Percentiles rank a stretch among this genome's conserved stretches.
Conservation (phyloP, 2,888 invertebrate species). For the Tortricodes alternella region DNA sequence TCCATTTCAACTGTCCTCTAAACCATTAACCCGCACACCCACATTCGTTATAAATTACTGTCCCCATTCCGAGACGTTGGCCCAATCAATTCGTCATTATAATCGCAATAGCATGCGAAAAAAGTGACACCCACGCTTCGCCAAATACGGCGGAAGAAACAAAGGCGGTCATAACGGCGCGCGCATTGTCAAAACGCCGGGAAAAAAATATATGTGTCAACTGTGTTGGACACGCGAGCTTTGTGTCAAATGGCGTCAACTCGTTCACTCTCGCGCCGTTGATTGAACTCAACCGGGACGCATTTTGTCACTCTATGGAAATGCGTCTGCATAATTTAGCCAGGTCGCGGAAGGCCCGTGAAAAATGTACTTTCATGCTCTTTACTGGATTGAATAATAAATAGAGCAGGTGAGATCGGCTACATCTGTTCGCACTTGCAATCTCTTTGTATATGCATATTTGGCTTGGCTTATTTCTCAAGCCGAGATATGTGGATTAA, state of each 20-base stretch:
- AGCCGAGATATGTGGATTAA: slow-evolving; percentile 3
- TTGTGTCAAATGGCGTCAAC: slow-evolving; percentile 26
- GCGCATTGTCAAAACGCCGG: slow-evolving; percentile 51
- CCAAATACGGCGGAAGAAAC: slow-evolving; percentile 65
- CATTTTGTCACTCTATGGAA: slow-evolving; percentile 17
- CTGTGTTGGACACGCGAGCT: slow-evolving; percentile 35
- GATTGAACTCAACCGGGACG: slow-evolving; percentile 19
- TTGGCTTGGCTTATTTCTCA: slow-evolving; percentile 18
- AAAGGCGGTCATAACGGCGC: slow-evolving; percentile 69
- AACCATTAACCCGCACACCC: slow-evolving; percentile 72
- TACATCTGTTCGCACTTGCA: slow-evolving; percentile 10
- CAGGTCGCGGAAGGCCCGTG: slow-evolving; percentile 14
- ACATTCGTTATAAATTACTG: slow-evolving; percentile 62
- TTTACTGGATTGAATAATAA: slow-evolving; percentile 25
- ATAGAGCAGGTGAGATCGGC: slow-evolving; percentile 25
- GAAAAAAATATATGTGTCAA: slow-evolving; percentile 55
- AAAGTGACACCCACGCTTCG: slow-evolving; percentile 66
- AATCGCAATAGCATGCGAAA: slow-evolving; percentile 64
- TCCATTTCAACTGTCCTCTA: slow-evolving; percentile 51
- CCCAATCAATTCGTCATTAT: slow-evolving; percentile 78
- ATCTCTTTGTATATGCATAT: slow-evolving; percentile 17
- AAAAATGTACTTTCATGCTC: slow-evolving; percentile 20
- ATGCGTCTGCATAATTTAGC: slow-evolving; percentile 28
- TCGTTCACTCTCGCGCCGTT: slow-evolving; percentile 22
- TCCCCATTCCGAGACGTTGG: slow-evolving; percentile 63